Conservation (phyloP, 2,888 invertebrate species). For the Pseudeuparius sepicola region DNA sequence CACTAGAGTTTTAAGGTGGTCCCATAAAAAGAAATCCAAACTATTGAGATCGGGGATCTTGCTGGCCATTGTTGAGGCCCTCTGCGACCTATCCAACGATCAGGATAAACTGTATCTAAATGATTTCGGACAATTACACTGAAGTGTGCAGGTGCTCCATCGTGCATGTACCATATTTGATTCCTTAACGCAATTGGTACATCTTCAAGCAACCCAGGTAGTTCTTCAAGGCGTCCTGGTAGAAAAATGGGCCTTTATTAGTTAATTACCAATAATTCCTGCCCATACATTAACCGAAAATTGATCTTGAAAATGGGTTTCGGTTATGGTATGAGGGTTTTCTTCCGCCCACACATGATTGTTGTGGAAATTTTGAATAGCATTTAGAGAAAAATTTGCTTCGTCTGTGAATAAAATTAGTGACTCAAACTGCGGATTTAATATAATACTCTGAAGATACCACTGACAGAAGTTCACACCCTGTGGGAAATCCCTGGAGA, state of each 20-base stretch:
- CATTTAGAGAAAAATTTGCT: constrained; percentile 7
- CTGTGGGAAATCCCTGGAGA: constrained; percentile 7
- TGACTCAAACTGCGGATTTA: constrained; percentile 5
- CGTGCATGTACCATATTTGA: too few species aligned
- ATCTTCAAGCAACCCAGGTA: too few species aligned
- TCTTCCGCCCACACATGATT: too few species aligned
- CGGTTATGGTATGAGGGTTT: too few species aligned
- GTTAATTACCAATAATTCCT: too few species aligned
- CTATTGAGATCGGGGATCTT: constrained; percentile 8
- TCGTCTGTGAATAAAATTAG: constrained; percentile 8
- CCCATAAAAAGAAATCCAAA: constrained; percentile 10
- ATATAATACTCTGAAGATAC: constrained; percentile 4
- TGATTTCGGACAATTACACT: too few species aligned
- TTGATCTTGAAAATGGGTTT: too few species aligned
- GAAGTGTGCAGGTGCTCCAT: too few species aligned
- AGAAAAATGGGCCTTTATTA: too few species aligned
- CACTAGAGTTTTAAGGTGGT: constrained; percentile 1
- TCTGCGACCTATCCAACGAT: constrained; percentile 8
- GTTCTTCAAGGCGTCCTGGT: too few species aligned
- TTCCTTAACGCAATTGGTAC: too few species aligned
- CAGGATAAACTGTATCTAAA: constrained; percentile 4
- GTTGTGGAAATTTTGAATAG: constrained; percentile 6
- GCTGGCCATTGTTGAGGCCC: constrained; percentile 9
- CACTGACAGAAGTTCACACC: constrained; percentile 5
- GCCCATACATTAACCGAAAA: too few species aligned